Evolutionary conservation across 2,888 invertebrate species (phyloP).

Genomic region (Lasioglossum pauxillum): DNA sequence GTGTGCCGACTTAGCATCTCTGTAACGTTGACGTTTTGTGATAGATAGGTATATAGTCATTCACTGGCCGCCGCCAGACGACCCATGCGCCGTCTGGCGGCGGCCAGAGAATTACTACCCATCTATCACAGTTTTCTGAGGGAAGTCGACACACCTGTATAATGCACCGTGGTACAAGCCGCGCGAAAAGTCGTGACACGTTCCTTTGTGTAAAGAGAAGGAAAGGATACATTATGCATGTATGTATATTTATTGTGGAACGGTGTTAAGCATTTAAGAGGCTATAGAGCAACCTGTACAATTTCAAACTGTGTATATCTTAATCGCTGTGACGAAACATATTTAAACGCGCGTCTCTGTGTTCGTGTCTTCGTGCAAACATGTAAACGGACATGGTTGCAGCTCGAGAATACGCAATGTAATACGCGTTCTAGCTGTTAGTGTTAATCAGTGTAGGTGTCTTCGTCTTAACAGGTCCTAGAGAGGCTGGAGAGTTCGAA

Average conservation of each 20-base stretch:
- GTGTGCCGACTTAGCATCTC: too few species aligned
- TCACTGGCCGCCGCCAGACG: too few species aligned
- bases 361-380: conserved; percentile 47
- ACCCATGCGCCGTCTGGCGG: too few species aligned
- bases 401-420: conserved; percentile 25
- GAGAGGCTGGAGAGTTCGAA: neutral
- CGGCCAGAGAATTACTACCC: too few species aligned
- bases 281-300: conserved; percentile 49
- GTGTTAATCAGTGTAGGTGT: conserved; percentile 35
- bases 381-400: conserved; percentile 32
- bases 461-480: conserved; percentile 23
- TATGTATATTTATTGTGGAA: conserved; percentile 20
- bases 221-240: conserved; percentile 34
- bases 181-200: neutral
- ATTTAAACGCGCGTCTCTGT: conserved; percentile 56
- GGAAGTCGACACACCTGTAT: too few species aligned
- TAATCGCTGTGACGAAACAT: conserved; percentile 51
- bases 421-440: conserved; percentile 46
- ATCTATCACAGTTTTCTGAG: too few species aligned
- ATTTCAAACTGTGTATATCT: conserved; percentile 48
- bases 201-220: conserved; percentile 25
- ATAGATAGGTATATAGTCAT: too few species aligned
- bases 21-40: too few species aligned
- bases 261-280: conserved; percentile 47
- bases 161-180: neutral